Evolutionary conservation across 1,140 invertebrate genomes (phyloP).

Genomic region (Ostrea edulis): DNA sequence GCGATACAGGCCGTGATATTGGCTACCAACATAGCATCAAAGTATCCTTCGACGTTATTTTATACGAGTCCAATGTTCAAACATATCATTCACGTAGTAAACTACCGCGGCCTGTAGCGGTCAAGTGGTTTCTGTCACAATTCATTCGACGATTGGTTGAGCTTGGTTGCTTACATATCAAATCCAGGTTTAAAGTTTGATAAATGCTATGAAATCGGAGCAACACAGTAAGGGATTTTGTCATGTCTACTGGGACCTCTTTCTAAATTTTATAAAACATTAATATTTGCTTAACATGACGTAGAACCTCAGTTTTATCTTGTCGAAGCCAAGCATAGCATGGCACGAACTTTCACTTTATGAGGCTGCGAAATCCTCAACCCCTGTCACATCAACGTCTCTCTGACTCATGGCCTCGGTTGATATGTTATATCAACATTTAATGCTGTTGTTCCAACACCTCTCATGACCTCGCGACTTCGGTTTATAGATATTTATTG

Average conservation of each 20-base stretch:
- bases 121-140: not conserved
- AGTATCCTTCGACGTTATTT: not conserved
- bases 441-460: too few relatives aligned
- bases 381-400: too few relatives aligned
- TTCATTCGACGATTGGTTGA: not conserved
- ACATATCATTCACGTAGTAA: not conserved
- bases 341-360: too few relatives aligned
- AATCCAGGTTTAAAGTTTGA: not conserved
- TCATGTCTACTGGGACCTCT: not conserved
- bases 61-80: not conserved
- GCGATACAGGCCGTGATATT: not conserved
- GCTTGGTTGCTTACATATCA: not conserved
- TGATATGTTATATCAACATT: too few relatives aligned
- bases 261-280: too few relatives aligned
- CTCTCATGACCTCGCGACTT: too few relatives aligned
- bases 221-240: not conserved
- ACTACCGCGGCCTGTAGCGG: not conserved
- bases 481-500: too few relatives aligned
- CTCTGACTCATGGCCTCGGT: too few relatives aligned
- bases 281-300: too few relatives aligned
- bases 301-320: too few relatives aligned
- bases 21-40: not conserved
- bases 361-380: too few relatives aligned
- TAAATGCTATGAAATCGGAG: not conserved
- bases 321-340: too few relatives aligned